phyloP scores from a whole-genome alignment of 2,113 vertebrate genomes.

The Neogobius melanostomus region DNA sequence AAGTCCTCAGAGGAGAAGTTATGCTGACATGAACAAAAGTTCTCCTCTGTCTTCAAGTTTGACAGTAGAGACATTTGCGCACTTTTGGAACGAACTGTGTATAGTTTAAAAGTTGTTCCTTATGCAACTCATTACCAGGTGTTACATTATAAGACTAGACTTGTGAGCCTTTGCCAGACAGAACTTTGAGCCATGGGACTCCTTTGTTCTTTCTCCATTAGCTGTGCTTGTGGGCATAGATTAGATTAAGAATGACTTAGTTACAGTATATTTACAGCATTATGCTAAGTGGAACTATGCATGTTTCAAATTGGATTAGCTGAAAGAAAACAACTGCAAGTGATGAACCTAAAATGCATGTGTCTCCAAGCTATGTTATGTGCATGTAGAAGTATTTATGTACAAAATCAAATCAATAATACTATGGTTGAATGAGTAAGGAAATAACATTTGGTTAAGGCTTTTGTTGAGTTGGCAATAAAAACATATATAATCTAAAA shows the following conservation, averaged over 20 bases:
- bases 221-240: not conserved
- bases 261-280: not conserved
- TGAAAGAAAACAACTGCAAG: too few species aligned
- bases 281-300: not conserved
- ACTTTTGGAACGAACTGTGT: conserved; percentile 8
- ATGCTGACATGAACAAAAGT: conserved; percentile 10
- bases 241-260: not conserved
- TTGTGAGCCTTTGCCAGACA: conserved; percentile 7
- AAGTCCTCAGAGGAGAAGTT: not conserved
- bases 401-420: too few species aligned
- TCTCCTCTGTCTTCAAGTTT: conserved; percentile 15
- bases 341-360: too few species aligned
- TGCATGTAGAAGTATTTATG: too few species aligned
- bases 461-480: too few species aligned
- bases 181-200: conserved; percentile 1
- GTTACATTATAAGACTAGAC: conserved; percentile 15
- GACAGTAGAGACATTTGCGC: conserved; percentile 1
- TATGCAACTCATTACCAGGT: conserved; percentile 15
- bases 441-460: too few species aligned
- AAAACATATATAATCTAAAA: too few species aligned
- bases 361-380: too few species aligned
- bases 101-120: conserved; percentile 11
- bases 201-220: conserved; percentile 21
- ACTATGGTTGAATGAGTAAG: too few species aligned
- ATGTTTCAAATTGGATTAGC: too few species aligned